Percentiles rank a stretch among this genome's conserved stretches.
Evolutionary conservation across 2,113 vertebrate species (phyloP).

Genomic region (Labeo rohita): DNA sequence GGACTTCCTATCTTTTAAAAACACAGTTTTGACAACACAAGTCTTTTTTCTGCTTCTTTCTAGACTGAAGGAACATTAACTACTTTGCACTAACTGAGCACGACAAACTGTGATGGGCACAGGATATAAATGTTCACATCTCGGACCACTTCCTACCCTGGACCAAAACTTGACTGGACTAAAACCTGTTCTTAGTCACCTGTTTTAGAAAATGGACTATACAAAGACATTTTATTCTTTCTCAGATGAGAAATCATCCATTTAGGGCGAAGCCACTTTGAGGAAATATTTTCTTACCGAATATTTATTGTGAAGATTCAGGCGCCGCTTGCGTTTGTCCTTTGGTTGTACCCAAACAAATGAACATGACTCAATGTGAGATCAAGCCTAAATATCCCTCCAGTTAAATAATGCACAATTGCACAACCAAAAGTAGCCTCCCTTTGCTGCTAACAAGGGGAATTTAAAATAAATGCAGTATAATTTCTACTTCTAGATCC

Average conservation of each 20-base stretch:
- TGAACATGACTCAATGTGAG: background rate
- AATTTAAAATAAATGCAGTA: background rate
- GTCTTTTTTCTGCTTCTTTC: constrained; percentile 45
- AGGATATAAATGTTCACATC: background rate
- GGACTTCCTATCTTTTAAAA: background rate
- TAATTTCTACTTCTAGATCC: background rate
- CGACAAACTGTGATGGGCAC: background rate
- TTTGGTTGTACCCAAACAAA: constrained; percentile 2
- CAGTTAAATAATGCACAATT: constrained; percentile 19
- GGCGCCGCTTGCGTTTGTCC: background rate
- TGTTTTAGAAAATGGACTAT: background rate
- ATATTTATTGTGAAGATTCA: background rate
- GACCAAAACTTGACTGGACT: constrained; percentile 30
- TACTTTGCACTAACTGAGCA: constrained; percentile 47
- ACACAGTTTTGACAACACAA: background rate
- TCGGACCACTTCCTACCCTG: constrained; percentile 32
- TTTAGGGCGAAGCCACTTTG: background rate
- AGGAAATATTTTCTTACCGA: background rate
- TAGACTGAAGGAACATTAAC: constrained; percentile 78
- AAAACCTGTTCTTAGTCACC: background rate
- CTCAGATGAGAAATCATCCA: background rate
- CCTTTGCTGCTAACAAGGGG: background rate
- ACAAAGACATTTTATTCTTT: background rate
- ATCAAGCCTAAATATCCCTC: constrained; percentile 10
- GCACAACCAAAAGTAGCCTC: constrained; percentile 30